A percentile compares a stretch with the other conserved stretches of the same genome.
Evolutionary conservation across 2,888 invertebrate genomes (phyloP).

Genomic region (Argyresthia albistria): DNA sequence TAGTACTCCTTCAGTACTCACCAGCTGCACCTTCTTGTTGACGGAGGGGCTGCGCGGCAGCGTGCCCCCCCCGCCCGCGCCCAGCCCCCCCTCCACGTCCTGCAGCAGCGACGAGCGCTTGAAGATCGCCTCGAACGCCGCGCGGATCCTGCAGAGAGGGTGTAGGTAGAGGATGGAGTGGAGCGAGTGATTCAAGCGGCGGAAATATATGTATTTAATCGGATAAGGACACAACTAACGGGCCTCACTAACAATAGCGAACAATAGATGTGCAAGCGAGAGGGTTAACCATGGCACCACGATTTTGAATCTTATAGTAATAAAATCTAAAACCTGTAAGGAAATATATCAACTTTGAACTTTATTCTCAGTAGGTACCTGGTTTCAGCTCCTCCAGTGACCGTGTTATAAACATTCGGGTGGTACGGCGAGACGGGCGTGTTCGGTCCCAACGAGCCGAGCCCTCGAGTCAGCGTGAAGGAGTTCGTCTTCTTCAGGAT

Average conservation of each 20-base stretch:
- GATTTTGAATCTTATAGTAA: no score
- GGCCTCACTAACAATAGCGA: no score
- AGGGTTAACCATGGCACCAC: no score
- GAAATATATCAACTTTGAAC: no score
- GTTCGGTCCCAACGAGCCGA: conserved; percentile 66
- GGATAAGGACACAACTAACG: no score
- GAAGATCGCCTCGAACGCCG: conserved; percentile 93
- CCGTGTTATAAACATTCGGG: conserved; percentile 86
- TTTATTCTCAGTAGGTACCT: conserved; percentile 59
- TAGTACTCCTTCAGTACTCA: conserved; percentile 54
- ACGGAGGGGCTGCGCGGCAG: conserved; percentile 78
- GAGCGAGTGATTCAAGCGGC: no score
- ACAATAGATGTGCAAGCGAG: no score
- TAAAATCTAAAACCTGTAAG: no score
- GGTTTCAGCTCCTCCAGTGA: conserved; percentile 92
- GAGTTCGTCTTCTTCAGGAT: conserved; percentile 96
- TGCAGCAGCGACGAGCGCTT: conserved; percentile 88
- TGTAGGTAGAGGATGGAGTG: background rate
- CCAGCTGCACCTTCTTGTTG: conserved; percentile 92
- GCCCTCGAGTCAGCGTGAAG: conserved; percentile 76
- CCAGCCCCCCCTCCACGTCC: conserved; percentile 80
- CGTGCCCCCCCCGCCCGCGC: conserved; percentile 43
- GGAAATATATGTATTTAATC: no score
- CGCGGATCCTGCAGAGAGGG: conserved; percentile 75
- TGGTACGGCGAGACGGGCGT: conserved; percentile 69